Conservation (phyloP, 2,797 vertebrate species). For the Xyrichtys novacula region DNA sequence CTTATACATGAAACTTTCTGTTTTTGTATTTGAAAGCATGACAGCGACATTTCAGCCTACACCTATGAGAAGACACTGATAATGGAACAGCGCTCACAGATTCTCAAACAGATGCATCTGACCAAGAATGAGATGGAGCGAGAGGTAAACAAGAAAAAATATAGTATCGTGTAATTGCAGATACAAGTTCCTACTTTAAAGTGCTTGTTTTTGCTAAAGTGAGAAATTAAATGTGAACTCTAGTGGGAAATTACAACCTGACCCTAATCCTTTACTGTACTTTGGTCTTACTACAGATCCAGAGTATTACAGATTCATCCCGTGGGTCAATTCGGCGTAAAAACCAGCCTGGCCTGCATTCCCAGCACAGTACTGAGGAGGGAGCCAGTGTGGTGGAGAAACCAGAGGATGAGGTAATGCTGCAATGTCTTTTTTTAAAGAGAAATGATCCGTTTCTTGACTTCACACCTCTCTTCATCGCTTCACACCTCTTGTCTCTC, state of each 20-base stretch:
- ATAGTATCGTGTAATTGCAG: no score
- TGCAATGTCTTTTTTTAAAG: neutral
- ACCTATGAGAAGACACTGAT: slow-evolving; percentile 97
- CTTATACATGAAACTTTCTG: neutral
- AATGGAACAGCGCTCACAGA: slow-evolving; percentile 98
- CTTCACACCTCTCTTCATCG: neutral
- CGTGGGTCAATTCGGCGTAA: slow-evolving; percentile 97
- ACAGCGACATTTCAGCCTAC: slow-evolving; percentile 96
- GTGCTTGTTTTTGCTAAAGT: slow-evolving; percentile 31
- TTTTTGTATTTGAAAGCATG: slow-evolving; percentile 83
- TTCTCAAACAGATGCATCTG: slow-evolving; percentile 98
- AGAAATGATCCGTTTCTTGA: neutral
- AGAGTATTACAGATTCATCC: slow-evolving; percentile 98
- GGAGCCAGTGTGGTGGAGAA: slow-evolving; percentile 87
- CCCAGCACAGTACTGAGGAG: slow-evolving; percentile 89
- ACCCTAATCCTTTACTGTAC: neutral
- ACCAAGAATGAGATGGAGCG: slow-evolving; percentile 97
- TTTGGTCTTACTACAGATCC: slow-evolving; percentile 85
- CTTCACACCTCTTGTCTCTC: neutral
- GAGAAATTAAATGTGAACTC: neutral
- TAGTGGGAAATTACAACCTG: slow-evolving; percentile 12
- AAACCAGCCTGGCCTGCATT: slow-evolving; percentile 84
- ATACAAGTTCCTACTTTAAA: no score
- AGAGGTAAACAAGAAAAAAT: slow-evolving; percentile 90
- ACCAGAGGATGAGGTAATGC: slow-evolving; percentile 90